Evolutionary conservation across 2,797 vertebrate genomes (phyloP).

Genomic region (Chaetophractus vellerosus): DNA sequence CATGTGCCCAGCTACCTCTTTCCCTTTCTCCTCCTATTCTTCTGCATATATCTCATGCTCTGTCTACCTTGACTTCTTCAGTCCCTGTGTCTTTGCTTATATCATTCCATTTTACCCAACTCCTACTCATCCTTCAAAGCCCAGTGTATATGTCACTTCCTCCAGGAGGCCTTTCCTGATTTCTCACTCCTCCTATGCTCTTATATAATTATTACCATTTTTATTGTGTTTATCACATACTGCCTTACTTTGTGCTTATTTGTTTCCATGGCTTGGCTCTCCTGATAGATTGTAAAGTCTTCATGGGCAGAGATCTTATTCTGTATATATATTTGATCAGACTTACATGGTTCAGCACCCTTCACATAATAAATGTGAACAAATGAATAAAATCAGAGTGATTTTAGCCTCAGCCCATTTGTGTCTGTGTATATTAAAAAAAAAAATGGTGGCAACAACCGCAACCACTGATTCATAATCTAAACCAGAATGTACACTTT

Average conservation of each 20-base stretch:
- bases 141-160: not conserved
- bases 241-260: not conserved
- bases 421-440: conserved; percentile 1
- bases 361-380: not conserved
- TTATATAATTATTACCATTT: not conserved
- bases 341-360: not conserved
- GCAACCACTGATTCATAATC: conserved; percentile 45
- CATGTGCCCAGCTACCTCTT: not conserved
- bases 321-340: not conserved
- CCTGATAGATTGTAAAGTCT: not conserved
- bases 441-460: conserved; percentile 23
- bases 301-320: not conserved
- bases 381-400: not conserved
- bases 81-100: not conserved
- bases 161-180: not conserved
- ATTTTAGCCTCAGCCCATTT: not conserved
- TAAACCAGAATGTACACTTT: conserved; percentile 78
- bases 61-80: not conserved
- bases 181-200: not conserved
- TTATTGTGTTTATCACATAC: not conserved
- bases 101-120: not conserved
- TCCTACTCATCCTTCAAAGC: not conserved
- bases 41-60: not conserved
- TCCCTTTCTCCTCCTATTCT: not conserved
- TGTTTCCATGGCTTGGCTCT: not conserved